A percentile compares a stretch with the other conserved stretches of the same genome.
phyloP scores from a whole-genome alignment of 2,888 invertebrate species.

The Cryptocephalus primarius region DNA sequence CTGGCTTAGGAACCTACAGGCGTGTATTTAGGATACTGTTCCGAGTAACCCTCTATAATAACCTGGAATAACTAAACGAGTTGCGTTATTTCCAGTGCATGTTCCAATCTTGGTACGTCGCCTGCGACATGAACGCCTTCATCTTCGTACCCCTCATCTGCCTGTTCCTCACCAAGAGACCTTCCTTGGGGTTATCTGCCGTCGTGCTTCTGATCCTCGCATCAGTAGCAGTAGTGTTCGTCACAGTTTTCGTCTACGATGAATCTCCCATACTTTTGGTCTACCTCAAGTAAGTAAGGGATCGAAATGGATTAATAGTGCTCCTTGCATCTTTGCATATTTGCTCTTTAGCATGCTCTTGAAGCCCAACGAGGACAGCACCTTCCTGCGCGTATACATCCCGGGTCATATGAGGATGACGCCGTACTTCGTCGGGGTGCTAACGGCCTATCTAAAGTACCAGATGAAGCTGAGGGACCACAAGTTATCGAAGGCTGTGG shows the following conservation, averaged over 20 bases:
- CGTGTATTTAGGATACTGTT: too few relatives aligned
- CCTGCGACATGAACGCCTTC: constrained; percentile 22
- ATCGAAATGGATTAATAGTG: too few relatives aligned
- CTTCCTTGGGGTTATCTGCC: constrained; percentile 17
- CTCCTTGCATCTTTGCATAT: too few relatives aligned
- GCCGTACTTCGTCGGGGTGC: constrained; percentile 28
- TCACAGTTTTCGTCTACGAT: constrained; percentile 21
- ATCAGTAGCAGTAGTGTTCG: constrained; percentile 23
- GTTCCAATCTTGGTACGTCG: constrained; percentile 45
- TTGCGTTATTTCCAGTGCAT: constrained; percentile 35
- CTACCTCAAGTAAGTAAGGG: constrained; percentile 24
- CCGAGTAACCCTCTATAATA: too few relatives aligned
- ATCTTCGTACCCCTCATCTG: constrained; percentile 22
- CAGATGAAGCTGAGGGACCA: constrained; percentile 18
- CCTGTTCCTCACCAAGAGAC: constrained; percentile 23
- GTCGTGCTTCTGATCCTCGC: constrained; percentile 14
- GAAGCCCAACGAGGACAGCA: constrained; percentile 23
- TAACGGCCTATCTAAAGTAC: constrained; percentile 26
- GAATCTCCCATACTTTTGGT: constrained; percentile 25
- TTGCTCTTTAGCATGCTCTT: constrained; percentile 18
- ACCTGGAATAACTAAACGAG: too few relatives aligned
- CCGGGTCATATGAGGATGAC: constrained; percentile 28
- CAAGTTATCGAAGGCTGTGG: constrained; percentile 18
- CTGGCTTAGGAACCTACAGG: too few relatives aligned
- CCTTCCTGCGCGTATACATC: constrained; percentile 26